Percentiles rank a stretch among this genome's conserved stretches.
These are phyloP conservation scores for Leucoraja erinaceus DNA, from an alignment of 2,113 vertebrate species.

Conservation along the genomic window DNA sequence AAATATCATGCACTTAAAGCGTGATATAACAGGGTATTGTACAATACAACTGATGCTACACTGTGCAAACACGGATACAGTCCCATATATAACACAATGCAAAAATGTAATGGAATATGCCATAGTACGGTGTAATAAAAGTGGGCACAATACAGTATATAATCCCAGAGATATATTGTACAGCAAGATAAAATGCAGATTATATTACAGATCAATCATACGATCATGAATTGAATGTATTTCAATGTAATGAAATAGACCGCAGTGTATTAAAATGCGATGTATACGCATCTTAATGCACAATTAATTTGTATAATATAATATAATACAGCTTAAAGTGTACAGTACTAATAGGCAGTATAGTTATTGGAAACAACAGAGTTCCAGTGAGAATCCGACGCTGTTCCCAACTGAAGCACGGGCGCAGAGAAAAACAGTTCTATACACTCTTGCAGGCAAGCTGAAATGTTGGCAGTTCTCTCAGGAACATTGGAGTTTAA, in stretches of 20 bases:
- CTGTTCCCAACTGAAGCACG: too few species aligned
- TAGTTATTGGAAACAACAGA: too few species aligned
- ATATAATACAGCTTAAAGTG: not conserved
- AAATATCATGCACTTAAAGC: not conserved
- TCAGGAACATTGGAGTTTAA: too few species aligned
- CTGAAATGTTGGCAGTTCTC: not conserved
- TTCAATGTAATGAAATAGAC: not conserved
- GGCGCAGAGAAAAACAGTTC: too few species aligned
- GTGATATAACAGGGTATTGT: not conserved
- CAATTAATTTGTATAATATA: not conserved
- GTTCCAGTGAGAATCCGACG: too few species aligned
- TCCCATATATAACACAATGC: not conserved
- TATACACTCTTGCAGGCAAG: not conserved
- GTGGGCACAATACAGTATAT: too few species aligned
- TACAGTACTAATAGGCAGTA: not conserved
- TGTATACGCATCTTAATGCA: not conserved
- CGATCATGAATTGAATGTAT: too few species aligned
- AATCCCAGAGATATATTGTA: too few species aligned
- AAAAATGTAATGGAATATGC: not conserved
- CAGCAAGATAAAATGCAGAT: too few species aligned
- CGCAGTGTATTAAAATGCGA: not conserved
- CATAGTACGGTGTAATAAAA: too few species aligned
- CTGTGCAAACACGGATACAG: not conserved
- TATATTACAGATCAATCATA: too few species aligned
- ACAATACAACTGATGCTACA: not conserved